phyloP scores from a whole-genome alignment of 2,113 vertebrate species.

The Barnardius zonarius region DNA sequence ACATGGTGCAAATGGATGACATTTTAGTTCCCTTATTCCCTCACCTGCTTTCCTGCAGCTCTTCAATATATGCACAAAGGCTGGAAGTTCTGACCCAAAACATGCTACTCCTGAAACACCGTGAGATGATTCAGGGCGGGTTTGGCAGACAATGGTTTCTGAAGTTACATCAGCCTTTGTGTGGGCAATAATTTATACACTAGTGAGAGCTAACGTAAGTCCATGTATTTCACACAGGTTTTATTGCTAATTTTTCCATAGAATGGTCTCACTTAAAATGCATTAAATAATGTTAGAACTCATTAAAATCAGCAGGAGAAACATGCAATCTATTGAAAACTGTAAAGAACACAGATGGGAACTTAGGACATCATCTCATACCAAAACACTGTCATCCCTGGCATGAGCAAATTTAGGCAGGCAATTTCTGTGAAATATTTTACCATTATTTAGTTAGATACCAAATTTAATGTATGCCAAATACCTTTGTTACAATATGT shows the following conservation, averaged over 20 bases:
- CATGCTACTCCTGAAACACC: not conserved
- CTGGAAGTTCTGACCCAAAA: not conserved
- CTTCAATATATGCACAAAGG: not conserved
- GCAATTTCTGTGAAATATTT: not conserved
- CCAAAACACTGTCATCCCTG: not conserved
- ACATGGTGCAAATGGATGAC: not conserved
- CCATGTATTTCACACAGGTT: not conserved
- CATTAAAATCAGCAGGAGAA: not conserved
- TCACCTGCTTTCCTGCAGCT: not conserved
- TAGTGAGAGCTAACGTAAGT: not conserved
- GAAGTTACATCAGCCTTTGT: not conserved
- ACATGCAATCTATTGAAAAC: not conserved
- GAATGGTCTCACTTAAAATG: not conserved
- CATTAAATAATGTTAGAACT: not conserved
- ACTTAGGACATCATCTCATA: not conserved
- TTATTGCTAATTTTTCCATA: not conserved
- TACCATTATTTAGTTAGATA: not conserved
- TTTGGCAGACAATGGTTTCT: not conserved
- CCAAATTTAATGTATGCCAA: not conserved
- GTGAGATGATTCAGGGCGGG: not conserved
- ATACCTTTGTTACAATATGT: not conserved
- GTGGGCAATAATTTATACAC: not conserved
- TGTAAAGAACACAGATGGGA: not conserved
- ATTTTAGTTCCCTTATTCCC: not conserved
- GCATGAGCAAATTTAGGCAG: not conserved